Evolutionary conservation across 2,888 invertebrate genomes (phyloP).

Genomic region (Drosophila imparisetae): DNA sequence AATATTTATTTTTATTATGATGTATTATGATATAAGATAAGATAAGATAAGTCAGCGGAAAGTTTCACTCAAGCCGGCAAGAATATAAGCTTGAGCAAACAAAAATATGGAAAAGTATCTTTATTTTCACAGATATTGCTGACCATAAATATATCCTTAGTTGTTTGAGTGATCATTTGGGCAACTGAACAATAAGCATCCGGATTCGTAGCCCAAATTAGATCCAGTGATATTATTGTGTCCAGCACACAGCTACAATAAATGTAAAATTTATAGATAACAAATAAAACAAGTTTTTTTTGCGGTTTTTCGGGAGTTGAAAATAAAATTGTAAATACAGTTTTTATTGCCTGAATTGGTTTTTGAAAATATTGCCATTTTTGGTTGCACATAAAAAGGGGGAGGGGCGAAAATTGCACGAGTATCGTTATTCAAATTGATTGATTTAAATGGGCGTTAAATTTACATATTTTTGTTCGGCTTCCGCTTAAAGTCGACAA

Average conservation of each 20-base stretch:
- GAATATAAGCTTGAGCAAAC: neutral
- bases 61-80: neutral
- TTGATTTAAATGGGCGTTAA: conserved; percentile 24
- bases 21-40: neutral
- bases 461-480: conserved; percentile 38
- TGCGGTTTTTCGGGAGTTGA: conserved; percentile 42
- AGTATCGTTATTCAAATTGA: conserved; percentile 24
- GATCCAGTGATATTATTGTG: neutral
- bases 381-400: conserved; percentile 35
- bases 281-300: conserved; percentile 34
- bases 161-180: neutral
- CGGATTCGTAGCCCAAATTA: neutral
- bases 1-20: neutral
- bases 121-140: neutral
- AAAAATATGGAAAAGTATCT: neutral
- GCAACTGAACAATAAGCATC: neutral
- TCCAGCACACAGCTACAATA: neutral
- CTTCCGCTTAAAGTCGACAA: conserved; percentile 35
- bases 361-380: conserved; percentile 47
- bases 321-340: conserved; percentile 46
- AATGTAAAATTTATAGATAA: neutral
- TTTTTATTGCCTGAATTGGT: conserved; percentile 62
- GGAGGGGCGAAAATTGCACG: conserved; percentile 3
- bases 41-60: neutral
- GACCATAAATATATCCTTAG: neutral